Conservation (phyloP, 2,888 invertebrate species). For the Noctua janthina region DNA sequence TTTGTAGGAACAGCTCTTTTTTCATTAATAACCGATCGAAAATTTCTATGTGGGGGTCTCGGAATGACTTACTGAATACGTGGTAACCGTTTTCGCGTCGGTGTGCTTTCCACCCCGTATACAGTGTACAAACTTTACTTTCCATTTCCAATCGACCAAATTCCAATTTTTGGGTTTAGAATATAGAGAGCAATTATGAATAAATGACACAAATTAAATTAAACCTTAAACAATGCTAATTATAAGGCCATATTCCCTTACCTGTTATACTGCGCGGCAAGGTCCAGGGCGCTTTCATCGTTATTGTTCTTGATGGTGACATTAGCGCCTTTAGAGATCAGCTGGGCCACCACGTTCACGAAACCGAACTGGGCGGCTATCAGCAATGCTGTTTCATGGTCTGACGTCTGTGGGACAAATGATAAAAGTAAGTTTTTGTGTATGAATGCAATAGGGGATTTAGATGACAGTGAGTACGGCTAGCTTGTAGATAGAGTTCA, state of each 20-base stretch:
- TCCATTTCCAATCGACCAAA: neutral
- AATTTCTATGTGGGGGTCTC: too few relatives aligned
- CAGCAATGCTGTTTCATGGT: slow-evolving; percentile 97
- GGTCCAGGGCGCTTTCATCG: slow-evolving; percentile 97
- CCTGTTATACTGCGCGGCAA: slow-evolving; percentile 97
- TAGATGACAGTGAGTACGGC: neutral
- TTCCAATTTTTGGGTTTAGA: neutral
- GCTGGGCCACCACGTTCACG: slow-evolving; percentile 94
- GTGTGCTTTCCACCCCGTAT: too few relatives aligned
- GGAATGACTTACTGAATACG: too few relatives aligned
- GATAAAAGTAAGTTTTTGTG: neutral
- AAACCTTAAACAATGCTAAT: neutral
- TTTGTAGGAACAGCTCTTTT: too few relatives aligned
- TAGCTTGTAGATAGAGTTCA: neutral
- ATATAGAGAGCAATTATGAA: neutral
- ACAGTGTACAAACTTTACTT: neutral
- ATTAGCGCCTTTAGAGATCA: slow-evolving; percentile 96
- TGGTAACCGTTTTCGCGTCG: too few relatives aligned
- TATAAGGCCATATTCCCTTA: neutral
- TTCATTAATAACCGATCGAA: too few relatives aligned
- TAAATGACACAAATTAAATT: neutral
- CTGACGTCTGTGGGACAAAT: slow-evolving; percentile 91
- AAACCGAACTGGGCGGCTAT: slow-evolving; percentile 98
- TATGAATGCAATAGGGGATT: neutral
- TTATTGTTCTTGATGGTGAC: slow-evolving; percentile 96